Conservation (phyloP, 2,888 invertebrate species). For the Marasmarcha lunaedactyla region DNA sequence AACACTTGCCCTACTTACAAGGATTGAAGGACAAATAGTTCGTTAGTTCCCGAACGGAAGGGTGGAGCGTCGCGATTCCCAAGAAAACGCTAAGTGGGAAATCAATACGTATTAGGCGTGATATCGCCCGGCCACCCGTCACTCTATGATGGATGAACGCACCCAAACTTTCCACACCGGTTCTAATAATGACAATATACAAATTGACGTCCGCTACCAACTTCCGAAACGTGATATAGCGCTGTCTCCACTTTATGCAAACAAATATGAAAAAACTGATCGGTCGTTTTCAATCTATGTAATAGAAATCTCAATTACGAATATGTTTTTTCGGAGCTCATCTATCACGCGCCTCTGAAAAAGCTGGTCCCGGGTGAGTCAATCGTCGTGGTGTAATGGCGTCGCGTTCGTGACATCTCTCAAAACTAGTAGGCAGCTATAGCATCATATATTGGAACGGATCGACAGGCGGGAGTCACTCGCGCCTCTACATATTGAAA, state of each 20-base stretch:
- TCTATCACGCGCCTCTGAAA: slow-evolving; percentile 55
- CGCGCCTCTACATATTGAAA: slow-evolving; percentile 63
- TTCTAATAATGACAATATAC: slow-evolving; percentile 70
- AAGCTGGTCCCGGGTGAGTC: slow-evolving; percentile 43
- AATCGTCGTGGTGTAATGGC: slow-evolving; percentile 55
- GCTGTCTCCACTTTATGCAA: slow-evolving; percentile 59
- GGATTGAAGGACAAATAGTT: slow-evolving; percentile 66
- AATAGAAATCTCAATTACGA: slow-evolving; percentile 69
- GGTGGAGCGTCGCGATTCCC: slow-evolving; percentile 63
- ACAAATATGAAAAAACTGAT: slow-evolving; percentile 59
- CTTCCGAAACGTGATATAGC: slow-evolving; percentile 62
- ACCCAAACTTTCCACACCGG: slow-evolving; percentile 58
- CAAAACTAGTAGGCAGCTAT: slow-evolving; percentile 34
- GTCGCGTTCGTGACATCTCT: slow-evolving; percentile 51
- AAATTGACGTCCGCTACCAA: slow-evolving; percentile 62
- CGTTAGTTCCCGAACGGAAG: slow-evolving; percentile 63
- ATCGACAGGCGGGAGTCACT: slow-evolving; percentile 60
- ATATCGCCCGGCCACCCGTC: slow-evolving; percentile 65
- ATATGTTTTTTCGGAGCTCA: slow-evolving; percentile 60
- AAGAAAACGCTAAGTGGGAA: slow-evolving; percentile 70
- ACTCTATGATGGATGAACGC: slow-evolving; percentile 66
- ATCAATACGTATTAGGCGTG: slow-evolving; percentile 70
- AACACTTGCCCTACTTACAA: slow-evolving; percentile 31
- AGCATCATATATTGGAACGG: slow-evolving; percentile 53
- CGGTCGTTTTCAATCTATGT: slow-evolving; percentile 59